Evolutionary conservation across 2,888 invertebrate species (phyloP).

Genomic region (Lottia scabra): DNA sequence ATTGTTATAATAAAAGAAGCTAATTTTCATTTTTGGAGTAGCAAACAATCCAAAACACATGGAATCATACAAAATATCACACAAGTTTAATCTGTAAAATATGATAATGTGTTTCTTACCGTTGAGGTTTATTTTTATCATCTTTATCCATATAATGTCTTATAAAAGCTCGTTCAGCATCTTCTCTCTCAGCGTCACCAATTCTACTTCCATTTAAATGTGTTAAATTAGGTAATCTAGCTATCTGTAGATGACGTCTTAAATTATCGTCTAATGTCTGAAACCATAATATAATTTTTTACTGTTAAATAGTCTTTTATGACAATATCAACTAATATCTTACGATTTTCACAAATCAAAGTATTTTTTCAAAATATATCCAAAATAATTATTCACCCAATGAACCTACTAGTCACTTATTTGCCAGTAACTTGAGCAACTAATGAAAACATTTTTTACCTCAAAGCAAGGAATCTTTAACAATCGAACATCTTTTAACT

Average conservation of each 20-base stretch:
- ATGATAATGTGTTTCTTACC: no score
- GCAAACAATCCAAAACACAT: no score
- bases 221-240: slow-evolving; percentile 85
- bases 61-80: no score
- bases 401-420: no score
- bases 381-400: no score
- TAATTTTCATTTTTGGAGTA: no score
- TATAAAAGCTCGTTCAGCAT: slow-evolving; percentile 93
- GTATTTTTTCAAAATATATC: no score
- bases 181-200: slow-evolving; percentile 86
- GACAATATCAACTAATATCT: no score
- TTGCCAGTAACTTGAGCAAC: no score
- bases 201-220: slow-evolving; percentile 93
- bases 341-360: neutral
- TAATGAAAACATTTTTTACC: slow-evolving; percentile 46
- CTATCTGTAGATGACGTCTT: slow-evolving; percentile 86
- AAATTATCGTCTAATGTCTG: slow-evolving; percentile 78
- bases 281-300: slow-evolving; percentile 10
- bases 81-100: no score
- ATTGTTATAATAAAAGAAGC: no score
- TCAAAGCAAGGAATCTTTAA: slow-evolving; percentile 79
- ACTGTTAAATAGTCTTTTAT: no score
- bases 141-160: slow-evolving; percentile 86
- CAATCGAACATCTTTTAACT: slow-evolving; percentile 85
- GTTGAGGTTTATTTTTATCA: slow-evolving; percentile 71